phyloP scores from a whole-genome alignment of 37 sponge, comb jelly and placozoan genomes.

The Geodia barretti region DNA sequence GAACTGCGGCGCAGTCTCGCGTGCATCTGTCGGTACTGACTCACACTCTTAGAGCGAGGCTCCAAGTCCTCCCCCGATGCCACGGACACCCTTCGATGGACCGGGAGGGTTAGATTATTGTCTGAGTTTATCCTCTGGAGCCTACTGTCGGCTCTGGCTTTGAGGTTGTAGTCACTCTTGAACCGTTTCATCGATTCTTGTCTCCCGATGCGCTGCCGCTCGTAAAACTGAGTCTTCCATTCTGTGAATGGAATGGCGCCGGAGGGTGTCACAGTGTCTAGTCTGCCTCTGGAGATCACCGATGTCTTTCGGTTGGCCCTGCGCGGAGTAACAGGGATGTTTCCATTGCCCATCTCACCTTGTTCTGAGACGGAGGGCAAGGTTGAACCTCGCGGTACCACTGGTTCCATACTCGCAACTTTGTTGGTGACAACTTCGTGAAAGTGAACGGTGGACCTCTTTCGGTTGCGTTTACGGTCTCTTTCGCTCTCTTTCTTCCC shows the following conservation, averaged over 20 bases:
- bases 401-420: background rate
- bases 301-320: background rate
- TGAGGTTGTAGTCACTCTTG: background rate
- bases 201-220: background rate
- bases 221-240: background rate
- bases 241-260: background rate
- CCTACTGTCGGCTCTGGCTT: background rate
- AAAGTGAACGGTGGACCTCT: background rate
- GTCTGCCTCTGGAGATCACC: background rate
- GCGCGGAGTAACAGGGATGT: no score
- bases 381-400: background rate
- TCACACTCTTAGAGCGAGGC: background rate
- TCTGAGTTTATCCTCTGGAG: background rate
- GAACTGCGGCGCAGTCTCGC: background rate
- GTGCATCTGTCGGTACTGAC: background rate
- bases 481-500: slow-evolving; percentile 1
- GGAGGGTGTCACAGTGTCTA: background rate
- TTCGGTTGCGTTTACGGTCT: background rate
- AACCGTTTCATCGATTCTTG: background rate
- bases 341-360: background rate
- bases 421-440: background rate
- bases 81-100: background rate
- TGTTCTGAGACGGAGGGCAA: background rate
- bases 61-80: background rate
- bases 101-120: background rate